Base-by-base conservation (phyloP, 1,140 invertebrate genomes). In the Metaphire vulgaris region DNA sequence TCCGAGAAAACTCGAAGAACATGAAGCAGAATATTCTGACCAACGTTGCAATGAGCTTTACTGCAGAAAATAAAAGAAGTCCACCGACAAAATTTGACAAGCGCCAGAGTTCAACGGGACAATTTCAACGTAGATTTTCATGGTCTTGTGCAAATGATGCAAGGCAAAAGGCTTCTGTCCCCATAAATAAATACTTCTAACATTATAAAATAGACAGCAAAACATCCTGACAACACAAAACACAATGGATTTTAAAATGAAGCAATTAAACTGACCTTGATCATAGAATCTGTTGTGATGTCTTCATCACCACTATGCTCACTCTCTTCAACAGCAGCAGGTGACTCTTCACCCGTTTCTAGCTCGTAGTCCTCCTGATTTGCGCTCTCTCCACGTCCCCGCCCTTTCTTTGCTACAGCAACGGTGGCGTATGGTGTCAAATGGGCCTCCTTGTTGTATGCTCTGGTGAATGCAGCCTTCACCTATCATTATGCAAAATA, bases 381-480 rank as follows among this genome's bases (percentile, higher is more conserved):
- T 28, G 82, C 85, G 1, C 78, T 83, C 0, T 81, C 85, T 0
- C 83, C 84, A 78, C 88, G 87, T 65, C 80, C 82, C 34, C 80
- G 56, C 15, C 79, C 82, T 79, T 89, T 91, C 80, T 90, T 77
- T 88, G 84, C 34, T 84, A 80, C 86, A 2, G 86, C 85, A 56
- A 88, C 89, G 26, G 89, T 88, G 2, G 89, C 87, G 83, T 94
- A 95, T 1, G 92, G 91, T 73, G 91, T 89, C 69, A 91, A 85
- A 32, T 89, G 86, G 0, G 89, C 87, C 77, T 91, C 90, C 84
- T 97, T 98, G 83, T 98, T 98, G 83, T 96, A 96, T 0, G 90
- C 88, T 67, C 93, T 89, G 0, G 97, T 99, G 83, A 99, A 92
- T 0, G 96, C 93, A 26, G 94, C 90, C 88, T 98, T 99, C 0